Base-by-base conservation (phyloP, 1,140 invertebrate genomes). In the Nautilus pompilius region DNA sequence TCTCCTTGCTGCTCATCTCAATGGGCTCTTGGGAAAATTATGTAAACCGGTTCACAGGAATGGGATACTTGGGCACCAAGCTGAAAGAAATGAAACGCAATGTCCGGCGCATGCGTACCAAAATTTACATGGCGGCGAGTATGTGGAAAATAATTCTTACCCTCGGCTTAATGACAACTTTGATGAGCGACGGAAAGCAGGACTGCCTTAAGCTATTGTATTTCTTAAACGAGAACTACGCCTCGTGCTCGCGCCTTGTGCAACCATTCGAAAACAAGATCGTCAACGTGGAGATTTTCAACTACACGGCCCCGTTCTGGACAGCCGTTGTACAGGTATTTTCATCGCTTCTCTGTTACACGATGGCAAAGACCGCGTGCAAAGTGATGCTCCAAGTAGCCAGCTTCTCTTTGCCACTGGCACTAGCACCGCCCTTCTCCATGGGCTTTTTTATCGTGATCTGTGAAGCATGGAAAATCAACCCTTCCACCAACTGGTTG, bases 1-100 rank as follows among this genome's bases (percentile, higher is more conserved):
- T 74, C 1, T 78, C 78, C 5, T 58, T 82, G 8, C 46, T 80
- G 17, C 63, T 81, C 10, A 74, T 79, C 34, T 80, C 79, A 1
- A 56, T 77, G 20, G 71, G 71, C 4, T 81, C 78, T 77, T 80
- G 79, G 78, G 79, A 82, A 57, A 82, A 82, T 60, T 82, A 77
- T 63, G 71, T 80, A 13, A 78, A 79, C 65, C 70, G 69, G 28
- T 69, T 71, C 63, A 75, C 75, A 8, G 45, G 61, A 17, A 55
- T 76, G 53, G 76, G 73, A 5, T 57, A 46, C 29, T 45, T 78
- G 17, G 73, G 69, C 26, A 57, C 28, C 10, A 63, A 69, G 6
- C 65, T 79, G 22, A 73, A 66, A 60, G 69, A 73, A 22, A 67
- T 76, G 4, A 77, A 79, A 55, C 63, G 67, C 51, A 67, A 73